These are phyloP conservation scores for Pseudopodoces humilis DNA, from an alignment of 2,113 vertebrate species.

Conservation along the genomic window DNA sequence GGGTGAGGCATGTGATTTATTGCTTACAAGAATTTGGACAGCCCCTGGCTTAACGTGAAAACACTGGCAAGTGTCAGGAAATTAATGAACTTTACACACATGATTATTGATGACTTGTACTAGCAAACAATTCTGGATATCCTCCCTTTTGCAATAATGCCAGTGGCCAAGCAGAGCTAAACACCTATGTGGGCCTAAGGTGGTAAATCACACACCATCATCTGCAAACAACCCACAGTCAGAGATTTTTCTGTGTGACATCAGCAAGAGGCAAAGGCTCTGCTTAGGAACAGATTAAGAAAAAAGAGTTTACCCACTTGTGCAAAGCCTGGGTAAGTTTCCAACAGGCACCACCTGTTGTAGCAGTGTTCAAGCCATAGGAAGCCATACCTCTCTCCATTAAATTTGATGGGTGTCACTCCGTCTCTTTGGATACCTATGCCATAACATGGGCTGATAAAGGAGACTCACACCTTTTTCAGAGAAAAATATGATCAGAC, in stretches of 20 bases:
- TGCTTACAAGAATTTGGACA: constrained; percentile 59
- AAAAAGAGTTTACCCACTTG: neutral
- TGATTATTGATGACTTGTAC: constrained; percentile 13
- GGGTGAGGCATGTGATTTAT: constrained; percentile 62
- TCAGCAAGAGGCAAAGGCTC: neutral
- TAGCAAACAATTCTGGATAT: constrained; percentile 51
- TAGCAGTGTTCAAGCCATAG: neutral
- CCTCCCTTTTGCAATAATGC: constrained; percentile 27
- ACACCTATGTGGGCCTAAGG: neutral
- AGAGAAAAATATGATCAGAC: neutral
- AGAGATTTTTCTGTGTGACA: neutral
- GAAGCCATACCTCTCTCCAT: neutral
- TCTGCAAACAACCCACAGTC: neutral
- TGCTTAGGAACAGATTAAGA: neutral
- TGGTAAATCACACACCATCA: neutral
- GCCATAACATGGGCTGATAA: neutral
- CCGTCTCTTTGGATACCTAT: neutral
- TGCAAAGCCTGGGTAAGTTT: neutral
- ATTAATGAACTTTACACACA: constrained; percentile 24
- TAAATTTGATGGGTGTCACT: neutral
- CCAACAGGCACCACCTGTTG: neutral
- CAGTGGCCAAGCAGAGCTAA: neutral
- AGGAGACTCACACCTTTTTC: neutral
- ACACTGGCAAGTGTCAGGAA: constrained; percentile 49
- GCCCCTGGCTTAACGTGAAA: constrained; percentile 48